Evolutionary conservation across 2,113 vertebrate genomes (phyloP).

Genomic region (Orientallactaga bullata): DNA sequence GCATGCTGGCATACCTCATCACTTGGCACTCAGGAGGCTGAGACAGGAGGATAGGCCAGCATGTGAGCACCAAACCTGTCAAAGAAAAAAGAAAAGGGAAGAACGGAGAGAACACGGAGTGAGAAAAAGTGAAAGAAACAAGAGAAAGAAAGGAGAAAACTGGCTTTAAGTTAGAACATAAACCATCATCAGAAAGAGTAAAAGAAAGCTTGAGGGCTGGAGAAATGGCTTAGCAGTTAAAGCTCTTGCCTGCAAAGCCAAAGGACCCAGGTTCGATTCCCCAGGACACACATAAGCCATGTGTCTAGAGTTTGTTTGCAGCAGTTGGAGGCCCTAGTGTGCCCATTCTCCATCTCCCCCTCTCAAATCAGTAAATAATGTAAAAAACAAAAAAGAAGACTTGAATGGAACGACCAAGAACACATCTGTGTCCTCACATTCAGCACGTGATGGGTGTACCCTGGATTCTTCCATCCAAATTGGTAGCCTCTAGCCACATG

Average conservation of each 20-base stretch:
- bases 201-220: too few species aligned
- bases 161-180: neutral
- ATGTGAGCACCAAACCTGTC: neutral
- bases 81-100: neutral
- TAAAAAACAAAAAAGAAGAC: neutral
- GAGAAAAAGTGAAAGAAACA: neutral
- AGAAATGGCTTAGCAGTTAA: too few species aligned
- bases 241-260: too few species aligned
- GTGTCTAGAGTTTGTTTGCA: too few species aligned
- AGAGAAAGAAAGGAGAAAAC: neutral
- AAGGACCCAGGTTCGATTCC: too few species aligned
- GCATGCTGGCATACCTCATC: neutral
- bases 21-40: neutral
- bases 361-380: too few species aligned
- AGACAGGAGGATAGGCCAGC: neutral
- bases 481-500: constrained; percentile 9
- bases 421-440: neutral
- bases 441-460: neutral
- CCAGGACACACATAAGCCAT: neutral
- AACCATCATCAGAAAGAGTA: too few species aligned
- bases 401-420: neutral
- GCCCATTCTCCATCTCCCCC: too few species aligned
- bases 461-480: neutral
- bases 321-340: too few species aligned
- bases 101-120: neutral